Evolutionary conservation across 2,797 vertebrate genomes (phyloP), one percentile per base, ranked within the genome.

Genomic region (Dendrocincla tyrannina): DNA sequence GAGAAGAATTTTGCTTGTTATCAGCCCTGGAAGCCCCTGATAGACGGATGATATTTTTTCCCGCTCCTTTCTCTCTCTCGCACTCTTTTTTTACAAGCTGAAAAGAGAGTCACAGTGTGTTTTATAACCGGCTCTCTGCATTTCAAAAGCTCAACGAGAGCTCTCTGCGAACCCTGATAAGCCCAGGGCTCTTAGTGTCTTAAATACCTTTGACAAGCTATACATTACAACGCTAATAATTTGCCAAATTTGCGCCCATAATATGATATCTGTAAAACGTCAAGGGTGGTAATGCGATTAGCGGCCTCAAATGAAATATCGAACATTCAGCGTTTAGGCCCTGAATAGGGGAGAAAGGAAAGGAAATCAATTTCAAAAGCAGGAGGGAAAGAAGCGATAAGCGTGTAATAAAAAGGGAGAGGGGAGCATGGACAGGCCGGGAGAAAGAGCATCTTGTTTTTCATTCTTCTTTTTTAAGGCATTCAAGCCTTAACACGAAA

Each of bases 281-380:
- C 98, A 98, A 98, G 98, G 97, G 97, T 98, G 98, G 98, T 99
- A 99, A 99, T 99, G 98, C 98, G 98, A 99, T 99, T 99, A 99
- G 98, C 98, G 98, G 98, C 98, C 98, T 99, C 98, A 99, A 98
- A 98, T 99, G 98, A 99, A 99, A 99, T 99, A 99, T 99, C 98
- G 98, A 99, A 99, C 98, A 99, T 98, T 98, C 98, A 98, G 98
- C 97, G 97, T 98, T 98, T 98, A 98, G 98, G 98, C 98, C 96
- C 97, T 98, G 97, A 97, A 98, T 98, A 98, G 98, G 97, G 98
- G 97, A 98, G 98, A 98, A 98, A 98, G 98, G 97, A 98, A 98
- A 98, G 98, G 98, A 98, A 98, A 98, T 98, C 98, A 98, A 98
- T 98, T 98, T 98, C 97, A 98, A 98, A 98, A 98, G 97, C 97